Evolutionary conservation across 2,797 vertebrate genomes (phyloP), one percentile per base, ranked within the genome.

Genomic region (Zalophus californianus): DNA sequence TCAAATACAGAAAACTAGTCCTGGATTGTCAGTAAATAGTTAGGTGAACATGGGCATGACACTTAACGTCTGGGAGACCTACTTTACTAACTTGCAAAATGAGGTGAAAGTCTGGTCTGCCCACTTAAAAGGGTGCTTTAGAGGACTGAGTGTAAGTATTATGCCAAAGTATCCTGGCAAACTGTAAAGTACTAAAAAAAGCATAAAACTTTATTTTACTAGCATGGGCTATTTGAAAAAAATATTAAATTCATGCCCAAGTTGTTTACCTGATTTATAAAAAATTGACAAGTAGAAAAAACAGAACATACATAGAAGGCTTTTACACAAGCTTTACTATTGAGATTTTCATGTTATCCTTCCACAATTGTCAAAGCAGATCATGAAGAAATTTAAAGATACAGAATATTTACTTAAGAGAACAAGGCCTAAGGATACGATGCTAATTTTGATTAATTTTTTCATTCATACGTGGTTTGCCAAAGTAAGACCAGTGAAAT

Each of bases 391-490:
- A 98, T 97, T 94, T 98, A 94, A 98, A 98, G 95, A 97, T 94
- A 79, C 1, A 94, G 93, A 97, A 94, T 95, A 96, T 97, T 98
- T 98, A 98, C 78, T 98, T 97, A 92, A 95, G 86, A 98, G 92
- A 88, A 98, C 95, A 98, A 88, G 60, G 64, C 94, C 85, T 96
- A 72, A 88, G 78, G 89, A 96, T 95, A 89, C 96, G 90, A 94
- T 95, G 14, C 82, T 98, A 96, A 98, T 98, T 98, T 98, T 97
- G 96, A 98, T 98, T 92, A 97, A 86, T 95, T 97, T 97, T 93
- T 97, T 58, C 64, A 86, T 96, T 97, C 23, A 48, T 44, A 79
- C 92, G 84, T 97, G 90, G 20, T 77, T 97, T 97, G 44, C 87
- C 70, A 4, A 93, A 84, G 83, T 32, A 75, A 35, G 8, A 80